Percentiles rank a stretch among this genome's conserved stretches.
Evolutionary conservation across 2,888 invertebrate species (phyloP).

Genomic region (Entomobrya multifasciata): DNA sequence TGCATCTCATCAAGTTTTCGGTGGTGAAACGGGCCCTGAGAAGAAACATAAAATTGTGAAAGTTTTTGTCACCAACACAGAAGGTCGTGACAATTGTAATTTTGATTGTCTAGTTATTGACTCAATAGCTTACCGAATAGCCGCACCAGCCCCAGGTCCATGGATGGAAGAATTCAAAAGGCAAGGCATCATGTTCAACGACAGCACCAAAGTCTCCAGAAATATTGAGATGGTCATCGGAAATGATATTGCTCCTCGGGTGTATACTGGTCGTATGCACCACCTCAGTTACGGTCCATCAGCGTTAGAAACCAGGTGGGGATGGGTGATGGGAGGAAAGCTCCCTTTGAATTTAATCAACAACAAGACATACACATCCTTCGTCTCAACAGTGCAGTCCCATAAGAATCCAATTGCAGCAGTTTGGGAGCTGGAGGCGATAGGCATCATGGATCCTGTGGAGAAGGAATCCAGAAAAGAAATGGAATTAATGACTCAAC

Average conservation of each 20-base stretch:
- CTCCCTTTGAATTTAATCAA: too few species aligned
- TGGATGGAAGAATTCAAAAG: background rate
- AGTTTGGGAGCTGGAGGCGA: slow-evolving; percentile 66
- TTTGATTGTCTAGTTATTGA: background rate
- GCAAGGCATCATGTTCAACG: background rate
- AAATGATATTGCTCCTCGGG: background rate
- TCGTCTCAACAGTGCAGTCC: background rate
- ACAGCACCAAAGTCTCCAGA: background rate
- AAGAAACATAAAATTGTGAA: background rate
- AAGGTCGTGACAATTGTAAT: background rate
- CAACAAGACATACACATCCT: too few species aligned
- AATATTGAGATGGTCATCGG: background rate
- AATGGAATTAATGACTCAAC: slow-evolving; percentile 24
- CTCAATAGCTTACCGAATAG: background rate
- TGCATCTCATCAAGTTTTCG: slow-evolving; percentile 78
- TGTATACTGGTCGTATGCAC: background rate
- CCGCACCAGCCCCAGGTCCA: background rate
- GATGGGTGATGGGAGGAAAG: too few species aligned
- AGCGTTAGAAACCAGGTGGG: slow-evolving; percentile 11
- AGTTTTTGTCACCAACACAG: background rate
- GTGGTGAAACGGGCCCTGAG: slow-evolving; percentile 25
- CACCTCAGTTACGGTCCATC: background rate
- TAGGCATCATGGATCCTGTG: slow-evolving; percentile 64
- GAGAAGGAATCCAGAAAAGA: slow-evolving; percentile 71
- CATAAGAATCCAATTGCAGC: background rate